Conservation (phyloP, 2,888 invertebrate species). For the Strigamia maritima region DNA sequence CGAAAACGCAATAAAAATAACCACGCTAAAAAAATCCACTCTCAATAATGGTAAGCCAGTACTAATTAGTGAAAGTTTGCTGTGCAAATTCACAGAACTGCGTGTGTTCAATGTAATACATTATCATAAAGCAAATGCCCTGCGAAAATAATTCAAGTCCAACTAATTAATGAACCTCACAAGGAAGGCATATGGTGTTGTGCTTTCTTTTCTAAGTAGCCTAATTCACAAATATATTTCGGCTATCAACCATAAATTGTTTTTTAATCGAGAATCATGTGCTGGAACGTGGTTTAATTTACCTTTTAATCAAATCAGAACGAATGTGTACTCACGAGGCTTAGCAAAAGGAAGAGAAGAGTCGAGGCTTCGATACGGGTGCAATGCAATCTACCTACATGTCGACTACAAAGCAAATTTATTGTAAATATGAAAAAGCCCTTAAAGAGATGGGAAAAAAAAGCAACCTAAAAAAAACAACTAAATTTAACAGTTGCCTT, state of each 20-base stretch:
- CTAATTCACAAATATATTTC: conserved; percentile 26
- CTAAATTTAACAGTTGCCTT: conserved; percentile 8
- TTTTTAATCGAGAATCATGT: conserved; percentile 30
- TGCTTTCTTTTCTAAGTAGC: conserved; percentile 32
- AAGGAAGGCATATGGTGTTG: conserved; percentile 34
- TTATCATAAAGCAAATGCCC: conserved; percentile 27
- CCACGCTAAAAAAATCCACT: background rate
- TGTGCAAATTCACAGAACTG: conserved; percentile 24
- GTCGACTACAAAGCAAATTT: conserved; percentile 20
- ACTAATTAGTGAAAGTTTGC: conserved; percentile 13
- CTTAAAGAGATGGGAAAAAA: background rate
- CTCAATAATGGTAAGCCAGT: conserved; percentile 7
- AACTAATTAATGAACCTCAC: conserved; percentile 26
- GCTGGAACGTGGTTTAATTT: conserved; percentile 31
- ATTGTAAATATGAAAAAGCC: conserved; percentile 13
- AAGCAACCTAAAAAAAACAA: background rate
- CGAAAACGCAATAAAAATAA: background rate
- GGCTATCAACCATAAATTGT: conserved; percentile 21
- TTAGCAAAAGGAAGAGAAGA: conserved; percentile 20
- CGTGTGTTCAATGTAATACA: conserved; percentile 21
- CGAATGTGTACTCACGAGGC: conserved; percentile 34
- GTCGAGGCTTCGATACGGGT: conserved; percentile 12
- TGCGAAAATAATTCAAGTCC: conserved; percentile 24
- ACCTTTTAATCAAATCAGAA: conserved; percentile 34
- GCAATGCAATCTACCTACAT: conserved; percentile 22